A percentile compares a stretch with the other conserved stretches of the same genome.
phyloP scores from a whole-genome alignment of 2,797 vertebrate species.

The Macrochelys suwanniensis region DNA sequence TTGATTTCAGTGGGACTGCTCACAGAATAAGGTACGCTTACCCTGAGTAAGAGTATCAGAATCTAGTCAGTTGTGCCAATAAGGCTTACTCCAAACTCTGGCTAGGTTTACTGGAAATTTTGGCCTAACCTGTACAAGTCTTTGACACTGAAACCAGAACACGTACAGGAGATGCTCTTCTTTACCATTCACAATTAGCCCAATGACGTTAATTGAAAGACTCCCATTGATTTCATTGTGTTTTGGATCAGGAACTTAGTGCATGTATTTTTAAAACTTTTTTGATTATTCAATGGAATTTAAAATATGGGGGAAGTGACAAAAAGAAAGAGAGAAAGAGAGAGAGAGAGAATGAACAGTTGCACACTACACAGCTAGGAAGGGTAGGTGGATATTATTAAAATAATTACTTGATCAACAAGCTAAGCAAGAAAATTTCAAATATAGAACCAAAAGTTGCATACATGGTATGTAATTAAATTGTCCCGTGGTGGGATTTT shows the following conservation, averaged over 20 bases:
- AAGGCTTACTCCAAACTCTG: neutral
- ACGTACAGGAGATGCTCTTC: neutral
- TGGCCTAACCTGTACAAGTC: neutral
- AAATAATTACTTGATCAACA: slow-evolving; percentile 54
- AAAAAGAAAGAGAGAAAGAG: neutral
- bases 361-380: slow-evolving; percentile 43
- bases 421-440: slow-evolving; percentile 54
- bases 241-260: neutral
- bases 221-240: neutral
- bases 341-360: slow-evolving; percentile 31
- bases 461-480: slow-evolving; percentile 64
- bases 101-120: neutral
- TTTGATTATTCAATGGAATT: neutral
- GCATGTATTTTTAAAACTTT: slow-evolving; percentile 13
- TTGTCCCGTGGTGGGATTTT: slow-evolving; percentile 17
- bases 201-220: neutral
- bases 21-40: neutral
- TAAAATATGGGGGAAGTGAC: neutral
- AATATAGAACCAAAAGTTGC: slow-evolving; percentile 44
- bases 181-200: neutral
- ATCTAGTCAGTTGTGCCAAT: neutral
- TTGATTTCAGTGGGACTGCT: neutral
- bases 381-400: slow-evolving; percentile 14
- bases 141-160: neutral
- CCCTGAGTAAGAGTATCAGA: neutral